Base-by-base conservation (phyloP, 37 sponge, comb jelly and placozoan species). In the Axinella damicornis region DNA sequence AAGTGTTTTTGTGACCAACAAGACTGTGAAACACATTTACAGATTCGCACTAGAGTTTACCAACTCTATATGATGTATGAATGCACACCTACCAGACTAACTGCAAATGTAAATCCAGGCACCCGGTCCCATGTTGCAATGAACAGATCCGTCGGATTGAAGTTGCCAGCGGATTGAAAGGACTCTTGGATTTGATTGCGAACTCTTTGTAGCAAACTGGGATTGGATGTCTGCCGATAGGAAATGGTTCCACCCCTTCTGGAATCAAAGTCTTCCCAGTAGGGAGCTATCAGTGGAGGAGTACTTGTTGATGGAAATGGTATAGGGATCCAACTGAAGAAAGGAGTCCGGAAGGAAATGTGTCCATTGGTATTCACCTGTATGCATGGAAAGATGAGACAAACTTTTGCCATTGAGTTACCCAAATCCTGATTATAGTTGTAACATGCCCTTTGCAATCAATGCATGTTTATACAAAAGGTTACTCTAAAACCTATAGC, bases 341-440 rank as follows among this genome's bases (percentile, higher is more conserved):
- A 59, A 22, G 22, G 0, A 5, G 17, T 1, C 19, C 61, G 61
- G 35, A 76, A 76, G 14, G 77, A 59, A n/a, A 76, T 36, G 55
- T 34, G 1, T 28, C 77, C 77, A 60, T 76, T 76, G 5, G 77
- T 58, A 60, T 58, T 76, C 21, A 76, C 77, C 77, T 76, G 61
- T 58, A 56, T 46, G 9, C 46, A 46, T 46, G 46, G 9, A 46
- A 9, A 46, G 9, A 12, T 9, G 9, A 46, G 9, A 4, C 46
- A 46, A 9, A n/a, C n/a, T n/a, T n/a, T n/a, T n/a, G n/a, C n/a
- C n/a, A n/a, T n/a, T n/a, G n/a, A n/a, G n/a, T n/a, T n/a, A n/a
- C n/a, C n/a, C n/a, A n/a, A n/a, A n/a, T n/a, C n/a, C n/a, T n/a
- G n/a, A n/a, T n/a, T n/a, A n/a, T n/a, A n/a, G n/a, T n/a, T n/a